Base-by-base conservation (phyloP, 2,113 vertebrate genomes). In the Prinia subflava region DNA sequence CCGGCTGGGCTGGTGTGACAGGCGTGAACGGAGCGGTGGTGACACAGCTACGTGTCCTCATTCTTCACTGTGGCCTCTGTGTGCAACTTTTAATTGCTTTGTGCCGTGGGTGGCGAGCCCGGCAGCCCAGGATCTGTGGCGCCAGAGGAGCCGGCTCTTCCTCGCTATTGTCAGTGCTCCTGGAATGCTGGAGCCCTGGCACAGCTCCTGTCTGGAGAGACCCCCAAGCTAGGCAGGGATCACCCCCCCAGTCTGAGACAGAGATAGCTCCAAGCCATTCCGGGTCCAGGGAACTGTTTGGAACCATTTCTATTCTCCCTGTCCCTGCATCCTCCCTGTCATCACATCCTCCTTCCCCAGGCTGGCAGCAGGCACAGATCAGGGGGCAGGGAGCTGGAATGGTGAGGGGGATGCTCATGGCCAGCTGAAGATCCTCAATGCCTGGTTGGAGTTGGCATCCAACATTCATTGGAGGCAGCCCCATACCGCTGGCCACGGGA, bases 81-180 rank as follows among this genome's bases (percentile, higher is more conserved):
- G 89, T 84, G 83, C 91, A 94, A 87, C 87, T 94, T 91, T 81
- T 97, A 95, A 97, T 94, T 95, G 94, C 92, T 91, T 92, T 91
- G 94, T 96, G 92, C 95, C 6, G 77, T 94, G 95, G 86, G 91
- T 94, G 96, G 89, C 41, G 42, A 83, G 92, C 75, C 73, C 7
- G 11, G 83, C 94, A 64, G 94, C 86, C 80, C 92, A 78, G 92
- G 92, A 74, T 89, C 41, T 1, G 10, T 5, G 91, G 89, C 56
- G 86, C 94, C 91, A 46, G 94, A 7, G 22, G 74, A 91, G 74
- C 64, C 62, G 14, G 73, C 80, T 77, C 89, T 78, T 52, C 87
- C 92, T 87, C 18, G 2, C 87, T 79, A 33, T 76, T 95, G 94
- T 91, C 13, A 9, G 59, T 5, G 4, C 86, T 35, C 55, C 92